A percentile compares a stretch with the other conserved stretches of the same genome.
phyloP scores from a whole-genome alignment of 2,797 vertebrate genomes.

The Crocidura indochinensis region DNA sequence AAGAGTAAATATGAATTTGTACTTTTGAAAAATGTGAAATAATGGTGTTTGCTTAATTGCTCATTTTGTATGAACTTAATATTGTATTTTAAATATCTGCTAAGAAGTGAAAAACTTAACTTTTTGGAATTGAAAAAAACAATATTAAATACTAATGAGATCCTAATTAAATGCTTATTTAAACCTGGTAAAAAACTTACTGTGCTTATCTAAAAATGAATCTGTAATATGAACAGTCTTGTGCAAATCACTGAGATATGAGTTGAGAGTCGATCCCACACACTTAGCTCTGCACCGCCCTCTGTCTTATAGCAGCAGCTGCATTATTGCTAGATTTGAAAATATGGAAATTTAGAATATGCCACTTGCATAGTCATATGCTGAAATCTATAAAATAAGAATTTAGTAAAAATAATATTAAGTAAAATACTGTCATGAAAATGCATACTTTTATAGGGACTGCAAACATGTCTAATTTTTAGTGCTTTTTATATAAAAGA shows the following conservation, averaged over 20 bases:
- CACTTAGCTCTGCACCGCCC: not conserved
- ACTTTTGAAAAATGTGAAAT: conserved; percentile 99
- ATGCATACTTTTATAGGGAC: not conserved
- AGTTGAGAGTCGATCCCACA: not conserved
- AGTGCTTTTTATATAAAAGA: not conserved
- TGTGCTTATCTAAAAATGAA: not conserved
- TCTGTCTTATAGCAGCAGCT: conserved; percentile 20
- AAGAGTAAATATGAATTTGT: conserved; percentile 96
- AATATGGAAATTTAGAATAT: not conserved
- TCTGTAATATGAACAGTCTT: not conserved
- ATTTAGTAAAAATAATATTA: conserved; percentile 26
- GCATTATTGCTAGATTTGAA: conserved; percentile 8
- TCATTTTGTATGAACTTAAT: conserved; percentile 98
- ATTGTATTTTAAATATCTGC: conserved; percentile 94
- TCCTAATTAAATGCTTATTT: conserved; percentile 94
- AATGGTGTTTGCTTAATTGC: conserved; percentile 95
- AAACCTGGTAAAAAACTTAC: conserved; percentile 85
- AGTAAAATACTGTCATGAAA: conserved; percentile 42
- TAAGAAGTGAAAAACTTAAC: conserved; percentile 94
- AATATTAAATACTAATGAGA: conserved; percentile 98
- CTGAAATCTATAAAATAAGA: not conserved
- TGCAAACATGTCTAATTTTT: conserved; percentile 33
- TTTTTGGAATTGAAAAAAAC: conserved; percentile 98
- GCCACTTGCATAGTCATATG: not conserved
- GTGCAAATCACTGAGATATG: not conserved